A percentile compares a stretch with the other conserved stretches of the same genome.
Evolutionary conservation across 2,113 vertebrate species (phyloP).

Genomic region (Heterochromis multidens): DNA sequence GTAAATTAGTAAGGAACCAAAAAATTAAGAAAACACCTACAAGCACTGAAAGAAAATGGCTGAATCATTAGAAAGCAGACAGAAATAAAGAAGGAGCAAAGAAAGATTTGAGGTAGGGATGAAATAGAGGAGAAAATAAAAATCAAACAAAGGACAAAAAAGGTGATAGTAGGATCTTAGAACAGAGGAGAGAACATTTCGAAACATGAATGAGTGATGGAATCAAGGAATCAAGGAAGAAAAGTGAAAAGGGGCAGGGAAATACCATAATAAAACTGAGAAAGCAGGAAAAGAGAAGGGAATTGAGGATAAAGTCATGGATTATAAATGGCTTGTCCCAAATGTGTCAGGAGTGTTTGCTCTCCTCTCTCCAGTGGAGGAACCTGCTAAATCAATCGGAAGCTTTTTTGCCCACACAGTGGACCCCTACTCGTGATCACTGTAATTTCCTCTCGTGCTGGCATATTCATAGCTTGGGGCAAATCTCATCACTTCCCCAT

Average conservation of each 20-base stretch:
- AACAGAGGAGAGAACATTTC: not conserved
- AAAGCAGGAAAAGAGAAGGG: not conserved
- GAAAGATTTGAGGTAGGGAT: not conserved
- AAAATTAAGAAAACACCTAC: not conserved
- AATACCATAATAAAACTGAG: not conserved
- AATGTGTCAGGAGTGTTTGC: conserved; percentile 61
- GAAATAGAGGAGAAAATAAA: not conserved
- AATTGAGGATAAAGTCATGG: conserved; percentile 24
- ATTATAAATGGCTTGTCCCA: conserved; percentile 58
- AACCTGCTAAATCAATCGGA: conserved; percentile 61
- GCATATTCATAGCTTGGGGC: conserved; percentile 63
- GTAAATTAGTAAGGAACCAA: not conserved
- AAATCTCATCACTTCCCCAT: conserved; percentile 27
- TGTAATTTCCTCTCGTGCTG: conserved; percentile 64
- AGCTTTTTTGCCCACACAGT: conserved; percentile 52
- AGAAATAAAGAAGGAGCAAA: not conserved
- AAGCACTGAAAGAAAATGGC: not conserved
- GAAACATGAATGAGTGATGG: not conserved
- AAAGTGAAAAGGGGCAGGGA: not conserved
- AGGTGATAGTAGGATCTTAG: not conserved
- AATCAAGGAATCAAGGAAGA: not conserved
- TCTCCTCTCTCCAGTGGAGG: conserved; percentile 31
- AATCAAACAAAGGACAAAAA: no score
- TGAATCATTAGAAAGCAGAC: not conserved
- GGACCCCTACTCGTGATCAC: conserved; percentile 58